Percentiles rank a stretch among this genome's conserved stretches.
phyloP scores from a whole-genome alignment of 2,888 invertebrate genomes.

The Azorinus chamasolen region DNA sequence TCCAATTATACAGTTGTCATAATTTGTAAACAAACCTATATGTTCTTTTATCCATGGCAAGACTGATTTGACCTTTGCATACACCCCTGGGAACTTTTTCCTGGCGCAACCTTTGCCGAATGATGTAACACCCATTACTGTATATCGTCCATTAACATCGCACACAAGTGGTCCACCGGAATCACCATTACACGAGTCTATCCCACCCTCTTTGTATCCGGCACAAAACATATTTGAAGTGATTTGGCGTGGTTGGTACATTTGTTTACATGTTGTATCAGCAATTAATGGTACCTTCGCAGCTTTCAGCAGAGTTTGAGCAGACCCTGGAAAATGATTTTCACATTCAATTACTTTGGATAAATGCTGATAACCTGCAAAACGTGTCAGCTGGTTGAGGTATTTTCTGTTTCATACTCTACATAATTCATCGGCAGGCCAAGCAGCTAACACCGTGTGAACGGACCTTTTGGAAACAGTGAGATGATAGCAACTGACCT shows the following conservation, averaged over 20 bases:
- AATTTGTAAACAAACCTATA: too few species aligned
- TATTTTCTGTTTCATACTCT: too few species aligned
- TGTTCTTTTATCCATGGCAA: slow-evolving; percentile 20
- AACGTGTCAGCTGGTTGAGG: too few species aligned
- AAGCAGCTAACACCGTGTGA: too few species aligned
- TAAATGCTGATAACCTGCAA: slow-evolving; percentile 55
- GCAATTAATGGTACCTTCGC: slow-evolving; percentile 91
- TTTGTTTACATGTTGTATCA: slow-evolving; percentile 89
- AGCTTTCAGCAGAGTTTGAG: slow-evolving; percentile 86
- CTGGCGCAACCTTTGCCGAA: slow-evolving; percentile 83
- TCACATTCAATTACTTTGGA: too few species aligned
- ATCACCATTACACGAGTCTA: slow-evolving; percentile 94
- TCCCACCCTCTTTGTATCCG: slow-evolving; percentile 91
- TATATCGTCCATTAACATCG: slow-evolving; percentile 80
- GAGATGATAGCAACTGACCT: too few species aligned
- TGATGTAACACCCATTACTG: slow-evolving; percentile 81
- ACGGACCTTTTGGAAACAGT: too few species aligned
- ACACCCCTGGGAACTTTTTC: slow-evolving; percentile 81
- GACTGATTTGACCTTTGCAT: slow-evolving; percentile 73
- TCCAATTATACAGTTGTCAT: too few species aligned
- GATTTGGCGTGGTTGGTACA: slow-evolving; percentile 89
- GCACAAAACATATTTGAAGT: slow-evolving; percentile 93
- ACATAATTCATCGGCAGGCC: too few species aligned
- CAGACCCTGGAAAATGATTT: too few species aligned
- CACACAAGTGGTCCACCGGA: slow-evolving; percentile 95